These are phyloP conservation scores for Hartigia nigra DNA, from an alignment of 2,888 invertebrate genomes.

Conservation along the genomic window DNA sequence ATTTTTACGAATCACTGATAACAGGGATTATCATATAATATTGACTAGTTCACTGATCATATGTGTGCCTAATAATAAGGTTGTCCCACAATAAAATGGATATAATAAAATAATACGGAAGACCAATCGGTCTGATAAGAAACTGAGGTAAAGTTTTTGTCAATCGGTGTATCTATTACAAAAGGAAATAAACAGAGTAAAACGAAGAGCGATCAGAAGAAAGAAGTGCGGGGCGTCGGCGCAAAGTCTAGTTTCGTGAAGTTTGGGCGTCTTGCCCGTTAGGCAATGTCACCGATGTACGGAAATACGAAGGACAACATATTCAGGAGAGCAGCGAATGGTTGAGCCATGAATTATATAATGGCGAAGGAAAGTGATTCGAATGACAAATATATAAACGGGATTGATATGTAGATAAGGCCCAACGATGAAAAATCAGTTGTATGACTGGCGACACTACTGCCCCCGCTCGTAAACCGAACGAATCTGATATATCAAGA, in stretches of 20 bases:
- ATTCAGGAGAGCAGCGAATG: neutral
- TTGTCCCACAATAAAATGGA: neutral
- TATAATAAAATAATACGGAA: neutral
- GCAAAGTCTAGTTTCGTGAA: neutral
- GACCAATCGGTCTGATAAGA: neutral
- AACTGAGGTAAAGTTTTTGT: neutral
- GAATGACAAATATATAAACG: neutral
- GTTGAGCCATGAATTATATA: neutral
- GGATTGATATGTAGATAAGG: neutral
- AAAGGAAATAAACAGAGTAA: neutral
- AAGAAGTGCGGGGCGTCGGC: neutral
- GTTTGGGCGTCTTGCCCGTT: neutral
- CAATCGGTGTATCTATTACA: neutral
- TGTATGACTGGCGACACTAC: conserved; percentile 26
- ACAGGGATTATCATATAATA: neutral
- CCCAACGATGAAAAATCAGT: neutral
- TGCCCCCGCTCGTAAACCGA: conserved; percentile 25
- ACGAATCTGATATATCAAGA: neutral
- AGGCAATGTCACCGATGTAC: neutral
- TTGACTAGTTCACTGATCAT: neutral
- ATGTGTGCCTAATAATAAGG: neutral
- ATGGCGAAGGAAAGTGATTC: neutral
- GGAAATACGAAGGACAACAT: neutral
- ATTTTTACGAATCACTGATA: neutral
- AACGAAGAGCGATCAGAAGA: neutral